Conservation (phyloP, 2,797 vertebrate species). For the Chelon auratus region DNA sequence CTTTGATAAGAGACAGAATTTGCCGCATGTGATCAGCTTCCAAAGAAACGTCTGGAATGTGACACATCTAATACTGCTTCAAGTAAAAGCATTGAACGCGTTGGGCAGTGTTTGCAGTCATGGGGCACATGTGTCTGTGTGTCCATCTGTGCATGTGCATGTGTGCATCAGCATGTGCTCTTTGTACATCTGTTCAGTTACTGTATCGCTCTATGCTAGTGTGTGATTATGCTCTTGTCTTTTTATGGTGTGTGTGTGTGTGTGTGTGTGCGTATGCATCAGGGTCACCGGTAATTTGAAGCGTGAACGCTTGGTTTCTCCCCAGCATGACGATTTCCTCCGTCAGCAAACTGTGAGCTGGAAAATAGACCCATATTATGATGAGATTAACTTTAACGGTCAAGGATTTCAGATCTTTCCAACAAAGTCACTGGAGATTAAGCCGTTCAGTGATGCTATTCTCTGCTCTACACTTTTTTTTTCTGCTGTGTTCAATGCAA, state of each 20-base stretch:
- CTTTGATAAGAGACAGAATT: not conserved
- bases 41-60: not conserved
- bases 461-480: constrained; percentile 43
- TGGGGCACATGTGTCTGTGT: constrained; percentile 34
- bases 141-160: constrained; percentile 51
- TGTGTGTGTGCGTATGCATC: constrained; percentile 26
- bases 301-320: constrained; percentile 77
- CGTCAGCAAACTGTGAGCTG: constrained; percentile 79
- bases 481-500: constrained; percentile 25
- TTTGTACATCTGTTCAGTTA: constrained; percentile 59
- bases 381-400: constrained; percentile 80
- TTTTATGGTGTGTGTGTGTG: constrained; percentile 9
- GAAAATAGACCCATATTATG: constrained; percentile 76
- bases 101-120: constrained; percentile 19
- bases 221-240: constrained; percentile 35
- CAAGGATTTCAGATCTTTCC: constrained; percentile 77
- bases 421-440: constrained; percentile 76
- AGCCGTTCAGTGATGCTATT: constrained; percentile 48
- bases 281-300: constrained; percentile 77
- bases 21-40: not conserved
- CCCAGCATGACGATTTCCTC: constrained; percentile 75
- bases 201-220: constrained; percentile 18
- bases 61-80: not conserved
- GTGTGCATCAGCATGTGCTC: constrained; percentile 63
- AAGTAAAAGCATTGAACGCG: not conserved